Evolutionary conservation across 2,797 vertebrate species (phyloP), one percentile per base, ranked within the genome.

Genomic region (Ispidina lecontei): DNA sequence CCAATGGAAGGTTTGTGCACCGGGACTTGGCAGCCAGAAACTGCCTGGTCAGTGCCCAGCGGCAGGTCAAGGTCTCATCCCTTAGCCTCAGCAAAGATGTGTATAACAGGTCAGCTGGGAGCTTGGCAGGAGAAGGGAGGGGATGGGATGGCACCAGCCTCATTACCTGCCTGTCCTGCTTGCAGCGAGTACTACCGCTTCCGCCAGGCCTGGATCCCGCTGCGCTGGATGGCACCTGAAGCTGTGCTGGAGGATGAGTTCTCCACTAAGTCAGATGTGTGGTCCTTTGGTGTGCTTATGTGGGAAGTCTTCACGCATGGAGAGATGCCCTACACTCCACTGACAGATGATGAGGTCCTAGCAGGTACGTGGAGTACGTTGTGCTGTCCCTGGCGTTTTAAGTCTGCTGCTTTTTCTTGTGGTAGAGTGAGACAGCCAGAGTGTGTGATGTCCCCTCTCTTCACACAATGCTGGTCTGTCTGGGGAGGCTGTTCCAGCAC

Each of bases 31-130:
- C 99, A 1, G 98, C 99, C 60, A 98, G 99, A 46, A 99, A 99
- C 97, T 99, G 99, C 93, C 97, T 99, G 80, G 98, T 99, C 97
- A 99, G 98, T 22, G 98, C 98, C 65, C 99, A 99, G 97, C 97
- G 99, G 77, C 98, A 98, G 69, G 98, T 99, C 77, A 99, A 99
- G 91, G 97, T 99, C 94, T 99, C 99, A 0, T 98, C 99, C 2
- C 98, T 99, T 87, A 98, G 99, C 91, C 98, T 99, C 97, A 99
- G 98, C 98, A 99, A 99, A 96, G 99, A 99, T 1, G 99, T 99
- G 58, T 99, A 99, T 96, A 99, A 98, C 98, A 99, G 99, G 99
- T 99, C 95, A 49, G 75, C 37, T 7, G 37, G 52, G 67, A 72
- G 22, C 65, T 44, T 37, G 47, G 14, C 3, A 4, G 12, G 52